Evolutionary conservation across 64 coral and sea anemone genomes (phyloP).

Genomic region (Pocillopora verrucosa): DNA sequence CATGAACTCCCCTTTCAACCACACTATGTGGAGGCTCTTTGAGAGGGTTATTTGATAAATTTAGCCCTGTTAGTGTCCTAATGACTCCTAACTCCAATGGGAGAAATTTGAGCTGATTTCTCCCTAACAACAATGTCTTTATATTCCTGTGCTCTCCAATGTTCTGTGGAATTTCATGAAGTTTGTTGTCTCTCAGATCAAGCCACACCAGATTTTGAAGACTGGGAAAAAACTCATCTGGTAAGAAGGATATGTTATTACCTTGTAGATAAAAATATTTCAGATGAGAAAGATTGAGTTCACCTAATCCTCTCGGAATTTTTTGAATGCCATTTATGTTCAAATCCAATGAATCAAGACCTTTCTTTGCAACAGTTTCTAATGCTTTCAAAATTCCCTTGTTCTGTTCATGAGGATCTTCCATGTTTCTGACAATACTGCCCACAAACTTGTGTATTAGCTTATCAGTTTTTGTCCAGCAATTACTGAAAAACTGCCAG

Average conservation of each 20-base stretch:
- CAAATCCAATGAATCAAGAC: slow-evolving; percentile 46
- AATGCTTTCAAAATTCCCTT: not conserved
- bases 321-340: slow-evolving; percentile 41
- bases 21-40: slow-evolving; percentile 56
- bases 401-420: not conserved
- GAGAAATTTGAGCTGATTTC: slow-evolving; percentile 51
- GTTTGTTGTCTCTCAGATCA: slow-evolving; percentile 71
- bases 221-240: slow-evolving; percentile 50
- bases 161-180: slow-evolving; percentile 51
- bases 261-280: slow-evolving; percentile 72
- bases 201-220: slow-evolving; percentile 66
- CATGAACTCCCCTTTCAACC: slow-evolving; percentile 52
- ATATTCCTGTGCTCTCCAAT: slow-evolving; percentile 53
- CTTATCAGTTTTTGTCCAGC: not conserved
- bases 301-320: slow-evolving; percentile 38
- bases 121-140: slow-evolving; percentile 62
- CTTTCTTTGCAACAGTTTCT: slow-evolving; percentile 12
- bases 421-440: not conserved
- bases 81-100: slow-evolving; percentile 66
- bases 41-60: slow-evolving; percentile 58
- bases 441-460: not conserved
- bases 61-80: slow-evolving; percentile 58
- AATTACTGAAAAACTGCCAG: not conserved
- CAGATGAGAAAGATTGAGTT: slow-evolving; percentile 35
- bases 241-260: slow-evolving; percentile 49